These are phyloP conservation scores for Coreoperca whiteheadi DNA, from an alignment of 2,113 vertebrate species.

Conservation along the genomic window DNA sequence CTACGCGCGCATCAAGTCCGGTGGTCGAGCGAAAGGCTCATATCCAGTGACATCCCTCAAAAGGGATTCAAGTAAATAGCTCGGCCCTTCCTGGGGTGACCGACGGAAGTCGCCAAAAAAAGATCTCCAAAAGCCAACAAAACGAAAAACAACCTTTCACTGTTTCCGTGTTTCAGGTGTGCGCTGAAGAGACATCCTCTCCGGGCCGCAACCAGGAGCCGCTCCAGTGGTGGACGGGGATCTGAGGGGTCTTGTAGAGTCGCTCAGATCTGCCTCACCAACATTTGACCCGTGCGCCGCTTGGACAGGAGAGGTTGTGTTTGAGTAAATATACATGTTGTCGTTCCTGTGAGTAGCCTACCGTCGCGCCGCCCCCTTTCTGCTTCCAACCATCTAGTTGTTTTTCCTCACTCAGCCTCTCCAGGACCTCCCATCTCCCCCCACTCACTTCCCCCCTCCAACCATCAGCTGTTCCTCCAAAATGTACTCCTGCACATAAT, in stretches of 20 bases:
- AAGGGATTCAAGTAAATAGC: not conserved
- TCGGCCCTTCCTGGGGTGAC: not conserved
- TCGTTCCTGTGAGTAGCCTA: conserved; percentile 27
- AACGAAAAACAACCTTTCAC: too few relatives aligned
- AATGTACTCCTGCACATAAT: not conserved
- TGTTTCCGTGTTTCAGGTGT: conserved; percentile 60
- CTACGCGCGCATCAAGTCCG: conserved; percentile 36
- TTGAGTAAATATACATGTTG: conserved; percentile 59
- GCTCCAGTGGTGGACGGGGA: not conserved
- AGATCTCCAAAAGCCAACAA: too few relatives aligned
- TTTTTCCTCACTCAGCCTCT: conserved; percentile 43
- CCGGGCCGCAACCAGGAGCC: not conserved
- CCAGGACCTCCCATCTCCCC: conserved; percentile 25
- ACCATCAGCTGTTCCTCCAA: conserved; percentile 58
- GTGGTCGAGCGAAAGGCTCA: conserved; percentile 12
- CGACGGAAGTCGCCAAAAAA: not conserved
- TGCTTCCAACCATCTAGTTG: conserved; percentile 17
- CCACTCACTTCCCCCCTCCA: not conserved
- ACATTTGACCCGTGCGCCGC: conserved; percentile 5
- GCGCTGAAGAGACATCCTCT: conserved; percentile 54
- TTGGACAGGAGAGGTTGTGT: not conserved
- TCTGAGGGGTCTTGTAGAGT: not conserved
- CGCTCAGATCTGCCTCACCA: not conserved
- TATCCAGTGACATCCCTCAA: conserved; percentile 49
- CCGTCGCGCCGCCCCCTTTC: conserved; percentile 58